A percentile compares a stretch with the other conserved stretches of the same genome.
These are phyloP conservation scores for Scleropages formosus DNA, from an alignment of 2,797 vertebrate genomes.

Conservation along the genomic window DNA sequence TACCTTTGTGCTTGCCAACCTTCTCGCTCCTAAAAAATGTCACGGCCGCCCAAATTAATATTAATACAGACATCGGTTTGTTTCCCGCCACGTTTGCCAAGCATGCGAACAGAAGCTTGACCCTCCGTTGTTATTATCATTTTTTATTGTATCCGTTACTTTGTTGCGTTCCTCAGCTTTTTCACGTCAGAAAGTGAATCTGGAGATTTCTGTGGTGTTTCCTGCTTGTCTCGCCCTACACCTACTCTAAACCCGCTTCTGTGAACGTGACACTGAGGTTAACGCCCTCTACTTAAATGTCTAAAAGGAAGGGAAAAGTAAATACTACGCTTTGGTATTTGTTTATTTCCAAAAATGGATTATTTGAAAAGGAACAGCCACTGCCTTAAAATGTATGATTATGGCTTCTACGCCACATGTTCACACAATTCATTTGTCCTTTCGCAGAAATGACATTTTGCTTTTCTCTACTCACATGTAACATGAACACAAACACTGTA, in stretches of 20 bases:
- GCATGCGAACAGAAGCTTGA: not conserved
- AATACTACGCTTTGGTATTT: conserved; percentile 27
- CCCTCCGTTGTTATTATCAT: no score
- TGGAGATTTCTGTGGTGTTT: conserved; percentile 33
- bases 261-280: conserved; percentile 28
- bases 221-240: conserved; percentile 35
- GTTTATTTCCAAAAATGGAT: conserved; percentile 39
- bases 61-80: no score
- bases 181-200: not conserved
- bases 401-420: conserved; percentile 26
- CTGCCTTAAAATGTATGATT: conserved; percentile 68
- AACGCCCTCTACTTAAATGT: conserved; percentile 26
- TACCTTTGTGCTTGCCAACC: no score
- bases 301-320: conserved; percentile 13
- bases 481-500: conserved; percentile 34
- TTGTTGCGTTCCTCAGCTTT: conserved; percentile 16
- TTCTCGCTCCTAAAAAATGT: no score
- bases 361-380: conserved; percentile 54
- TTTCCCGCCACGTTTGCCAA: not conserved
- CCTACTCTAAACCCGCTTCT: conserved; percentile 41
- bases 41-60: no score
- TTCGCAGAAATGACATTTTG: not conserved
- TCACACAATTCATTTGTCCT: conserved; percentile 4
- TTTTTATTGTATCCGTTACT: not conserved
- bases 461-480: conserved; percentile 45